Evolutionary conservation across 2,113 vertebrate genomes (phyloP).

Genomic region (Pandion haliaetus): DNA sequence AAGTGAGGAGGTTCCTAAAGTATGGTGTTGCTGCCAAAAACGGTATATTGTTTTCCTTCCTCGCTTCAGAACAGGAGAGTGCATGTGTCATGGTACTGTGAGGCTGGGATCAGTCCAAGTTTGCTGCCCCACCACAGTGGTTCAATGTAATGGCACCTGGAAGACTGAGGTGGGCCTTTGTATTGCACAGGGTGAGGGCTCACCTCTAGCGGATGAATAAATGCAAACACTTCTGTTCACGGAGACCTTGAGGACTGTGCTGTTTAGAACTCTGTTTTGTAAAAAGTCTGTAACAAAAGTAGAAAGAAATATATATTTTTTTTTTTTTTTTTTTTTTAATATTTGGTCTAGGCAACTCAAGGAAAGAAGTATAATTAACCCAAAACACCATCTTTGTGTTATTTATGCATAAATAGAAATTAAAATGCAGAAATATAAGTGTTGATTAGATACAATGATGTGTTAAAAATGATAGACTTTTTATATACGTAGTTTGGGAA

Average conservation of each 20-base stretch:
- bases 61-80: background rate
- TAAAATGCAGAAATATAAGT: background rate
- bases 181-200: rapidly evolving
- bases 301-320: rapidly evolving
- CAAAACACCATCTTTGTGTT: background rate
- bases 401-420: background rate
- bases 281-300: background rate
- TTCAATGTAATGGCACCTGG: background rate
- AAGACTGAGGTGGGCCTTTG: background rate
- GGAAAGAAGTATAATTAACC: background rate
- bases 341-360: background rate
- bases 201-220: too few relatives aligned
- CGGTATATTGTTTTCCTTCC: background rate
- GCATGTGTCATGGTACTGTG: background rate
- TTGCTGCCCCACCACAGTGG: background rate
- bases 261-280: background rate
- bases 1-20: rapidly evolving
- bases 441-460: background rate
- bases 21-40: background rate
- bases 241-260: background rate
- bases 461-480: background rate
- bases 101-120: background rate
- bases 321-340: background rate
- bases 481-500: background rate
- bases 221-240: background rate